Evolutionary conservation across 2,797 vertebrate genomes (phyloP), one percentile per base, ranked within the genome.

Genomic region (Luscinia luscinia): DNA sequence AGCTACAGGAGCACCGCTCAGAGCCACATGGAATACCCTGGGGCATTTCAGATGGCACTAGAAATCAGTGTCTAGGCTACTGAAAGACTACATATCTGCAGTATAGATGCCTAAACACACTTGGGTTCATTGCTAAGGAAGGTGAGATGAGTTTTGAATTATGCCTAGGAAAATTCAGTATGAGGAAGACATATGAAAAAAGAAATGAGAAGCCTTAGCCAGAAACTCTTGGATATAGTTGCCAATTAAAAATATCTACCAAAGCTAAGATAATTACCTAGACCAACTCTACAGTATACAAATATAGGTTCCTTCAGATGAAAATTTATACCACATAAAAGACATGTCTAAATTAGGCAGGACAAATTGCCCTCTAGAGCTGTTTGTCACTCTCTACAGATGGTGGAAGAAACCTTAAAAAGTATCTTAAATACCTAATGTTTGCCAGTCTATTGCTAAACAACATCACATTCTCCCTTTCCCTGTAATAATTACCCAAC

Each of bases 11-110:
- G 9, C 26, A 66, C 51, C 62, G 27, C 19, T 91, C 58, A 84
- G 43, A 96, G 87, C 69, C 87, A 69, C 73, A 64, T 86, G 83
- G 85, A 94, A 91, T 91, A 86, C 83, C 94, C 91, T 76, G 55
- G 85, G 85, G 93, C 87, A 69, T 55, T 68, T 93, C 93, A 95
- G 84, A 93, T 91, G 90, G 70, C 70, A 58, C 69, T 57, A 84
- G 74, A 84, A 85, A 67, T 46, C 23, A 23, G 22, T 1, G 0
- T 67, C 63, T 49, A 76, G 85, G 55, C 58, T 93, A 82, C 48
- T 34, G 41, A 90, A 75, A 79, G 16, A 41, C 46, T 86, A 14
- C 32, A 38, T 43, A 6, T 57, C 80, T 70, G 45, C 38, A 87
- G 7, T 46, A 72, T 30, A 70, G 27, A 24, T 63, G 49, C 17